Base-by-base conservation (phyloP, 2,113 vertebrate genomes). In the Nibea albiflora region DNA sequence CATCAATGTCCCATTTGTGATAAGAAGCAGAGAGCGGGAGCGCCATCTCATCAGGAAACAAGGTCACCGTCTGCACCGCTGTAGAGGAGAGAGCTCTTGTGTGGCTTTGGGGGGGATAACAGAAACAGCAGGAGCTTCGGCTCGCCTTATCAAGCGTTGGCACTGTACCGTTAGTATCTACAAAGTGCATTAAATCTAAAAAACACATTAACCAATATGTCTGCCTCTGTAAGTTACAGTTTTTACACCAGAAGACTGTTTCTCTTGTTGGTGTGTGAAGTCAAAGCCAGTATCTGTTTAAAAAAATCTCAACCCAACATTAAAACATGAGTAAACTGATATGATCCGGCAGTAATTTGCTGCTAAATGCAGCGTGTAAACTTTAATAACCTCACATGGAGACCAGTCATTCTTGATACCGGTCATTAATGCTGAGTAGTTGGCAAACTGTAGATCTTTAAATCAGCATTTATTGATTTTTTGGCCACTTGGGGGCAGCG, bases 11-110 rank as follows among this genome's bases (percentile, higher is more conserved):
- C 53, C 49, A 11, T 84, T 64, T 78, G 81, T 87, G 91, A 92
- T 91, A 90, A 89, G 90, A 79, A 73, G 84, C 84, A 76, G 49
- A 76, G 85, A 87, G 83, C 11, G 85, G 73, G 81, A 84, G 83
- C 85, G 14, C 19, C 91, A 69, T 82, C 86, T 85, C 88, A 85
- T 89, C 90, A 83, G 85, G 76, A 83, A 90, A 89, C 87, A 91
- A 90, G 91, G 91, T 91, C 91, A 88, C 67, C 62, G 73, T 77
- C 80, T 80, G 85, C 76, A 78, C 11, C 35, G 0, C 54, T 39
- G 56, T 7, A 1, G 67, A 74, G 74, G 69, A 79, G 62, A 71
- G 60, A 42, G 75, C 26, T 6, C 47, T 52, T 20, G 56, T 72
- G 60, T 50, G 44, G 60, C 39, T 76, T 26, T 17, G 26, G 22